Conservation (phyloP, 2,113 vertebrate species). For the Promerops cafer region DNA sequence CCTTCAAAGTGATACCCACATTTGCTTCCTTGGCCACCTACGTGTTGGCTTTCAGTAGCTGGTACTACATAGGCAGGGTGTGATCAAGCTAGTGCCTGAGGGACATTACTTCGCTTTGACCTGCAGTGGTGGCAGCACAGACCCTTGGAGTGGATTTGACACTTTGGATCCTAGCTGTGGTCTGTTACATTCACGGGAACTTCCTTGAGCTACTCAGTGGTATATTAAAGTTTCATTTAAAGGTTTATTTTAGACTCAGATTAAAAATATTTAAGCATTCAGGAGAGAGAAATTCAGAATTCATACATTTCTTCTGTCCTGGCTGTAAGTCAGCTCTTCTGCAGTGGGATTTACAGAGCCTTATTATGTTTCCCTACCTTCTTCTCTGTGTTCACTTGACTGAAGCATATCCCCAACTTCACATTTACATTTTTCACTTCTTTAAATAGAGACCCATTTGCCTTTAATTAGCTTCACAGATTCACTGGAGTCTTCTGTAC, state of each 20-base stretch:
- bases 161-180: not conserved
- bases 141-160: not conserved
- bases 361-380: not conserved
- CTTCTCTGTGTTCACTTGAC: not conserved
- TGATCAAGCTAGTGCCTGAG: not conserved
- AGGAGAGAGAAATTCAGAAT: not conserved
- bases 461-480: not conserved
- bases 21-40: not conserved
- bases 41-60: not conserved
- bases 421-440: not conserved
- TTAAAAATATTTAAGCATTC: not conserved
- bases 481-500: not conserved
- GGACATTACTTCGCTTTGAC: not conserved
- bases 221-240: not conserved
- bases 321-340: not conserved
- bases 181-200: not conserved
- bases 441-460: not conserved
- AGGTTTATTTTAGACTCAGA: not conserved
- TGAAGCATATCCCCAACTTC: not conserved
- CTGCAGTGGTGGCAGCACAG: not conserved
- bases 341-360: not conserved
- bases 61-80: not conserved
- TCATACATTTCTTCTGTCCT: not conserved
- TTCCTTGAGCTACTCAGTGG: not conserved
- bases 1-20: not conserved